Base-by-base conservation (phyloP, 2,113 vertebrate genomes). In the Brachypodius melanocephalos region DNA sequence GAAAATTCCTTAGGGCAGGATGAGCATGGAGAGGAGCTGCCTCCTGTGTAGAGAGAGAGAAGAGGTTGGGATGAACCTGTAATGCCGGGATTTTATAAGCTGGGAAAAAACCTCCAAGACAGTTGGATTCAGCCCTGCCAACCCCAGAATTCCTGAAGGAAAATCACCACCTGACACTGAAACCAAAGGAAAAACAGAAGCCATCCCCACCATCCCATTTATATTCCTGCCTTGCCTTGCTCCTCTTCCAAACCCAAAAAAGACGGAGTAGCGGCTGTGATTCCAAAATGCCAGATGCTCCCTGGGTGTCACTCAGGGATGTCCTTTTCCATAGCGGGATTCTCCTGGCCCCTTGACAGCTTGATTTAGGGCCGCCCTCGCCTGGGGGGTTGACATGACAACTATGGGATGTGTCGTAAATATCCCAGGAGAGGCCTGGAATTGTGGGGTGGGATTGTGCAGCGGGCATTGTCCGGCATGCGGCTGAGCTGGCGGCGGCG, bases 321-420 rank as follows among this genome's bases (percentile, higher is more conserved):
- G 81, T 95, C 89, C 79, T 91, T 96, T 95, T 95, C 95, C 96
- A 93, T 77, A 67, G 95, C 2, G 5, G 94, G 82, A 86, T 95
- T 94, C 90, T 95, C 97, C 95, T 73, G 90, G 95, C 76, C 91
- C 85, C 82, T 93, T 97, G 97, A 97, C 94, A 97, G 85, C 95
- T 93, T 97, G 97, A 98, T 98, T 97, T 97, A 97, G 96, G 95
- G 91, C 91, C 9, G 65, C 66, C n/a, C 91, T 92, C 24, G 92
- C 95, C 94, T 63, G 67, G 68, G 29, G 81, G 42, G 98, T 98
- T 98, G 98, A 97, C 97, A 98, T 98, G 96, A 98, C 96, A 98
- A 98, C 97, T 94, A 86, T 8, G 69, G 97, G 97, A 97, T 96
- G 96, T 97, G 97, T 97, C 92, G 87, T 98, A 98, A 98, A 98